Percentiles rank a stretch among this genome's conserved stretches.
These are phyloP conservation scores for Rhagoletis pomonella DNA, from an alignment of 1,140 invertebrate genomes.

Conservation along the genomic window DNA sequence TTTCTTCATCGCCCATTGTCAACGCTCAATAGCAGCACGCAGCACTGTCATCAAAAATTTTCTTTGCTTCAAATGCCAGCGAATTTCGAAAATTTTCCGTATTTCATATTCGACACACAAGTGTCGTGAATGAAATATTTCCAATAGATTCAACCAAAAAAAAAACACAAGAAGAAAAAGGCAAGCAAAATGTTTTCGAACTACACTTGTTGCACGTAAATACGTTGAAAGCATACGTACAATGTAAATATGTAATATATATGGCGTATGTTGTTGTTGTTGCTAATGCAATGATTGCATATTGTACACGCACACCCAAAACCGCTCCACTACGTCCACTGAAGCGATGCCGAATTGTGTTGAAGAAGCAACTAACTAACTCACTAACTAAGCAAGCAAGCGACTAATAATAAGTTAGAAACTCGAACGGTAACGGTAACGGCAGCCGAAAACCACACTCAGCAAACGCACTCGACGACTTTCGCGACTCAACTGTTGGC, in stretches of 20 bases:
- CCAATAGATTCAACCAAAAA: not conserved
- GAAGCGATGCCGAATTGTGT: not conserved
- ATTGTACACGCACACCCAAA: not conserved
- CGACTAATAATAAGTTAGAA: not conserved
- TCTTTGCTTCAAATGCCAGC: not conserved
- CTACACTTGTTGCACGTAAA: slow-evolving; percentile 30
- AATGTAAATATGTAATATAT: not conserved
- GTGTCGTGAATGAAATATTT: not conserved
- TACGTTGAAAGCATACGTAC: not conserved
- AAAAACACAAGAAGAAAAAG: not conserved
- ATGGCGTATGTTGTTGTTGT: slow-evolving; percentile 13
- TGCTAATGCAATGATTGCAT: slow-evolving; percentile 21
- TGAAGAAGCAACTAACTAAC: not conserved
- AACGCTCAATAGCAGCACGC: not conserved
- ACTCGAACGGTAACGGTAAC: slow-evolving; percentile 28
- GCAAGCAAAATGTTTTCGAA: not conserved
- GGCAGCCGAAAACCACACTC: slow-evolving; percentile 48
- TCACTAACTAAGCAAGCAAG: not conserved
- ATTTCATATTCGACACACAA: slow-evolving; percentile 2
- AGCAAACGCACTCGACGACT: slow-evolving; percentile 51
- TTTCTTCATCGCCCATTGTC: not conserved
- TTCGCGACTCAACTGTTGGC: slow-evolving; percentile 49
- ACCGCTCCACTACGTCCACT: not conserved
- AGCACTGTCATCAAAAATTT: not conserved
- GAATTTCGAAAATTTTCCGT: slow-evolving; percentile 1